Evolutionary conservation across 2,888 invertebrate species (phyloP).

Genomic region (Chaetogeoica ovagalla): DNA sequence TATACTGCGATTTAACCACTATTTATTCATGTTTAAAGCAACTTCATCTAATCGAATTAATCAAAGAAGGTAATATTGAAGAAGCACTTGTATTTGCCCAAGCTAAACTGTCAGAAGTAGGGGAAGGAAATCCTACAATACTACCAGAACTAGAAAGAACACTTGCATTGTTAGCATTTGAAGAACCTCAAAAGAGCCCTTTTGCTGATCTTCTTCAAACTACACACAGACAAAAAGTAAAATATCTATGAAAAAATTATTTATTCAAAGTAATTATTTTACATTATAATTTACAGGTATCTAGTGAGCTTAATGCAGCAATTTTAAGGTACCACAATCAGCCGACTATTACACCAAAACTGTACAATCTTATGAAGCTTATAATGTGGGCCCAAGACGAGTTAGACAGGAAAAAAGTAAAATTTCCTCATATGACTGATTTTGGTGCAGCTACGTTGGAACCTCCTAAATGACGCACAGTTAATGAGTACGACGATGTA

Average conservation of each 20-base stretch:
- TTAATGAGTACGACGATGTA: slow-evolving; percentile 41
- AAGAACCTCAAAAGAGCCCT: slow-evolving; percentile 91
- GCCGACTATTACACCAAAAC: slow-evolving; percentile 86
- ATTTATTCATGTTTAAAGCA: slow-evolving; percentile 66
- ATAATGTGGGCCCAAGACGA: slow-evolving; percentile 96
- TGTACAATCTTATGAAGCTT: slow-evolving; percentile 87
- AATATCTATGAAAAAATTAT: not conserved
- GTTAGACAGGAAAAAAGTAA: slow-evolving; percentile 90
- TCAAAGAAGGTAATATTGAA: slow-evolving; percentile 80
- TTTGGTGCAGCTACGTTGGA: slow-evolving; percentile 79
- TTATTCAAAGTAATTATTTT: not conserved
- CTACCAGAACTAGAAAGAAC: slow-evolving; percentile 86
- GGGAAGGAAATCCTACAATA: slow-evolving; percentile 74
- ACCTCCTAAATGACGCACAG: slow-evolving; percentile 54
- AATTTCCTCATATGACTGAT: slow-evolving; percentile 94
- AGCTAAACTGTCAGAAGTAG: slow-evolving; percentile 85
- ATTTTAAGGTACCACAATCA: slow-evolving; percentile 91
- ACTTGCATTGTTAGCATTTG: slow-evolving; percentile 91
- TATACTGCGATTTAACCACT: no score
- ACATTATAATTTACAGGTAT: slow-evolving; percentile 67
- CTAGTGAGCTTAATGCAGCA: slow-evolving; percentile 96
- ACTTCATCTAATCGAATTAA: slow-evolving; percentile 85
- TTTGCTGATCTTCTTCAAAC: slow-evolving; percentile 92
- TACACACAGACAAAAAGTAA: slow-evolving; percentile 89
- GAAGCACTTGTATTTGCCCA: slow-evolving; percentile 89